Percentiles rank a stretch among this genome's conserved stretches.
Conservation (phyloP, 2,113 vertebrate genomes). For the Gobiocypris rarus region DNA sequence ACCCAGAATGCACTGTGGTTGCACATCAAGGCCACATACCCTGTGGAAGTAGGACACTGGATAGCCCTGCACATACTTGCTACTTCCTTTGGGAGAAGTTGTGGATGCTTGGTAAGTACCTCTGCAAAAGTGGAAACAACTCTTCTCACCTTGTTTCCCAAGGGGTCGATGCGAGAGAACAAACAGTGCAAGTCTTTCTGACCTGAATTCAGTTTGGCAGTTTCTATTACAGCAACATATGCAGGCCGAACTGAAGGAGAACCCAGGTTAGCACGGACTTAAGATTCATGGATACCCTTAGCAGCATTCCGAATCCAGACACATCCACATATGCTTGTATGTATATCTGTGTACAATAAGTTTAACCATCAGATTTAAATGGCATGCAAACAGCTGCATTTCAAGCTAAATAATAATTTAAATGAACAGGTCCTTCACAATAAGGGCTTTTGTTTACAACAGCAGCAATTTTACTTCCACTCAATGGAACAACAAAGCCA, state of each 20-base stretch:
- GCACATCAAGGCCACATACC: conserved; percentile 36
- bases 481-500: neutral
- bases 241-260: neutral
- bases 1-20: conserved; percentile 44
- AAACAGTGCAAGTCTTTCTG: conserved; percentile 19
- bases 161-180: neutral
- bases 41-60: conserved; percentile 43
- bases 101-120: conserved; percentile 12
- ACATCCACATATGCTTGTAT: neutral
- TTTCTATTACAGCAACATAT: neutral
- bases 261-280: neutral
- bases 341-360: neutral
- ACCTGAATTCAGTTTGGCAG: conserved; percentile 21
- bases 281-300: neutral
- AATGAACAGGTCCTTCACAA: conserved; percentile 21
- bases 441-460: conserved; percentile 13
- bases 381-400: conserved; percentile 7
- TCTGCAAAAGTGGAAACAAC: neutral
- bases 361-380: neutral
- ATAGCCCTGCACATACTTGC: conserved; percentile 11
- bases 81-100: conserved; percentile 19
- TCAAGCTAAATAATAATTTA: neutral
- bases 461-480: conserved; percentile 31
- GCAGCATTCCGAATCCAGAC: neutral
- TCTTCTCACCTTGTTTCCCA: conserved; percentile 12